Conservation (phyloP, 2,113 vertebrate genomes). For the Anarrhichthys ocellatus region DNA sequence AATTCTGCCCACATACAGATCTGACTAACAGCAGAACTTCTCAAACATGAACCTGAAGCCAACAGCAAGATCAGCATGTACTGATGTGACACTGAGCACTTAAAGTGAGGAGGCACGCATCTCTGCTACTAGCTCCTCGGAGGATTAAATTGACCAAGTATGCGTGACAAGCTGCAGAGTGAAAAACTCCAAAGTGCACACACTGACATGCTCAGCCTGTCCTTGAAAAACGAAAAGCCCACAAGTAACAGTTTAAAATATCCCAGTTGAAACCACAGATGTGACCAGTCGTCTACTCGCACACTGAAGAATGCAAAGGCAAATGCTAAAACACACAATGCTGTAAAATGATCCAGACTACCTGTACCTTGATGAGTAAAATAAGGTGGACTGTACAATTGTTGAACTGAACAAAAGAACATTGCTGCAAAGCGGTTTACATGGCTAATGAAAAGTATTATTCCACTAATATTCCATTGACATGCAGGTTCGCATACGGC, state of each 20-base stretch:
- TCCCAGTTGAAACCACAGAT: constrained; percentile 54
- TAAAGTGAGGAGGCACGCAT: constrained; percentile 64
- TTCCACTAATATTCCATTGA: too few relatives aligned
- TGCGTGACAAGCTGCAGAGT: constrained; percentile 70
- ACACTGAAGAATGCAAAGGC: constrained; percentile 12
- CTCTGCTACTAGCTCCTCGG: constrained; percentile 59
- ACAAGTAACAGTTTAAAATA: constrained; percentile 72
- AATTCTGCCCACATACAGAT: neutral
- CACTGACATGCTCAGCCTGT: constrained; percentile 63
- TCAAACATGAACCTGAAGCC: constrained; percentile 41
- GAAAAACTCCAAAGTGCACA: constrained; percentile 64
- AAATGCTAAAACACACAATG: constrained; percentile 11
- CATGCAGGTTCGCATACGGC: too few relatives aligned
- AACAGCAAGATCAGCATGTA: constrained; percentile 51
- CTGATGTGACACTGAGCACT: constrained; percentile 71
- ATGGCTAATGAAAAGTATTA: too few relatives aligned
- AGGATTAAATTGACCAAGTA: constrained; percentile 69
- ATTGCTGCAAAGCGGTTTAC: too few relatives aligned
- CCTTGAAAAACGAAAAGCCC: constrained; percentile 73
- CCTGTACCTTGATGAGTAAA: neutral
- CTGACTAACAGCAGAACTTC: constrained; percentile 30
- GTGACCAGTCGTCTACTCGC: constrained; percentile 44
- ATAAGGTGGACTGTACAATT: neutral
- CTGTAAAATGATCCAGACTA: neutral
- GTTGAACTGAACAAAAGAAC: too few relatives aligned